Conservation (phyloP, 2,888 invertebrate genomes). For the Cheiracanthium punctorium region DNA sequence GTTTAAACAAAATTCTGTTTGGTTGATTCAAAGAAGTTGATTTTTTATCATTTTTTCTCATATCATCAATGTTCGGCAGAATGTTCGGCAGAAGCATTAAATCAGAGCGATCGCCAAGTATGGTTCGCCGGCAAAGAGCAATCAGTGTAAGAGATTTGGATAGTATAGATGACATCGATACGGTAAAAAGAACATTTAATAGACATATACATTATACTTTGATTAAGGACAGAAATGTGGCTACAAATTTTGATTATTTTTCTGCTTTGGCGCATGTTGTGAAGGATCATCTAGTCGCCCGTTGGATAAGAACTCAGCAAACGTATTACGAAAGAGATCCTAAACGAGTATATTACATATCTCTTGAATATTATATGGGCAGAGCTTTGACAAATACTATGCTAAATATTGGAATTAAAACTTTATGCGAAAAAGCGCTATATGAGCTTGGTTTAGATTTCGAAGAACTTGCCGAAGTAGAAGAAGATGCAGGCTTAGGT, state of each 20-base stretch:
- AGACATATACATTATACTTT: slow-evolving; percentile 98
- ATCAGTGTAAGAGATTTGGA: slow-evolving; percentile 81
- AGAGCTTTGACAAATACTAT: slow-evolving; percentile 97
- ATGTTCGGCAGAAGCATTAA: too few relatives aligned
- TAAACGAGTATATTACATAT: slow-evolving; percentile 98
- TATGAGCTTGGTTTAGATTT: slow-evolving; percentile 98
- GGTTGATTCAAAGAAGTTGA: too few relatives aligned
- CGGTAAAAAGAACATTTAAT: slow-evolving; percentile 98
- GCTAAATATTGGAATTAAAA: slow-evolving; percentile 98
- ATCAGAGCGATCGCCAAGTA: too few relatives aligned
- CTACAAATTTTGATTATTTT: slow-evolving; percentile 97
- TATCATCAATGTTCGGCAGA: too few relatives aligned
- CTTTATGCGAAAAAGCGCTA: slow-evolving; percentile 97
- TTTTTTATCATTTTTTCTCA: too few relatives aligned
- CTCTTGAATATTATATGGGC: slow-evolving; percentile 99
- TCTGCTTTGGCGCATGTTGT: slow-evolving; percentile 98
- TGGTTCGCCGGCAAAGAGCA: slow-evolving; percentile 59
- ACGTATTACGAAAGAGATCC: slow-evolving; percentile 99
- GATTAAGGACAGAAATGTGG: slow-evolving; percentile 99
- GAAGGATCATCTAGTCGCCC: slow-evolving; percentile 96
- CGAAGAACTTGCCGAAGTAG: slow-evolving; percentile 96
- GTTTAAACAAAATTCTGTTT: too few relatives aligned
- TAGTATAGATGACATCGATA: slow-evolving; percentile 94
- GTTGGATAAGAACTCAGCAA: slow-evolving; percentile 99
- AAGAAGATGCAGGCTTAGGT: slow-evolving; percentile 98